These are phyloP conservation scores for Oedothorax gibbosus DNA, from an alignment of 1,140 invertebrate species.

Conservation along the genomic window DNA sequence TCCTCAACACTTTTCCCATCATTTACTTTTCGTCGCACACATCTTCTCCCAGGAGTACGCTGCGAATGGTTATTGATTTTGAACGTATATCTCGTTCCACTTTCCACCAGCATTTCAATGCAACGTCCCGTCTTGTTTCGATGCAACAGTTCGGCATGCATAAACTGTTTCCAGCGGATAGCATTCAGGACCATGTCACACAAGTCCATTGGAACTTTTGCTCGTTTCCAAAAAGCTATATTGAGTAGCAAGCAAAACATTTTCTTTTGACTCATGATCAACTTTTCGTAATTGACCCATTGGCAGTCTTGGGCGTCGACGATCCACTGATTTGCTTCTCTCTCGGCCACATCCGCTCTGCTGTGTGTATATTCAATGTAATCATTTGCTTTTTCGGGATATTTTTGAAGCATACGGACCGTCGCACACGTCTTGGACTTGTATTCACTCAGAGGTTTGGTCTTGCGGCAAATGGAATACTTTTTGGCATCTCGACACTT, in stretches of 20 bases:
- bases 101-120: neutral
- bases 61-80: conserved; percentile 19
- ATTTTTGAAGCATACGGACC: neutral
- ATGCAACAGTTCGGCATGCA: neutral
- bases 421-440: neutral
- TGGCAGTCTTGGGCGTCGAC: conserved; percentile 16
- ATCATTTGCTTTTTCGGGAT: conserved; percentile 17
- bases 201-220: neutral
- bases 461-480: conserved; percentile 13
- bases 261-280: conserved; percentile 36
- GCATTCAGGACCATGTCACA: conserved; percentile 6
- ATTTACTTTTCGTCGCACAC: too few species aligned
- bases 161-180: neutral
- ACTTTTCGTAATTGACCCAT: conserved; percentile 15
- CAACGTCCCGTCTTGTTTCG: neutral
- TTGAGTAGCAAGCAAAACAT: conserved; percentile 16
- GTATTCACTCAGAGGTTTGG: neutral
- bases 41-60: too few species aligned
- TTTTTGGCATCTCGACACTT: conserved; percentile 27
- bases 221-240: conserved; percentile 21
- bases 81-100: conserved; percentile 9
- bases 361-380: conserved; percentile 20
- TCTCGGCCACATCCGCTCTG: conserved; percentile 5
- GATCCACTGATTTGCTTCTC: neutral
- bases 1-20: too few species aligned